Evolutionary conservation across 2,888 invertebrate genomes (phyloP).

Genomic region (Notocelia uddmanniana): DNA sequence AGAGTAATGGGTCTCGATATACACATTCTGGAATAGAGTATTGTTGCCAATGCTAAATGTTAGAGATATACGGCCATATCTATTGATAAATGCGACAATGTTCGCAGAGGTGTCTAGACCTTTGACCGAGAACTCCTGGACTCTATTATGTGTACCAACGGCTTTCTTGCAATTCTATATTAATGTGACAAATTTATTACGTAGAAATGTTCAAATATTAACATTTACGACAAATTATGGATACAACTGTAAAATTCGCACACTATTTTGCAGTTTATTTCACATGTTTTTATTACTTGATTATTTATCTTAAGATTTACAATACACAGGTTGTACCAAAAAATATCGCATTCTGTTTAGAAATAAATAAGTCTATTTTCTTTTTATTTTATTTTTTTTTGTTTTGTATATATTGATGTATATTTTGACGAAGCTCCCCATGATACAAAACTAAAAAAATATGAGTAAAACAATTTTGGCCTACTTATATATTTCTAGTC

Average conservation of each 20-base stretch:
- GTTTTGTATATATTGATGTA: too few relatives aligned
- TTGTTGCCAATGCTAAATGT: slow-evolving; percentile 51
- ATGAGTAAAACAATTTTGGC: too few relatives aligned
- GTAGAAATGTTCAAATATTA: slow-evolving; percentile 11
- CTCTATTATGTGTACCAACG: slow-evolving; percentile 59
- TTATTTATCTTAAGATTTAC: neutral
- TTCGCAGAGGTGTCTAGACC: slow-evolving; percentile 58
- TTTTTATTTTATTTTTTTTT: too few relatives aligned
- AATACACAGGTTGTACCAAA: too few relatives aligned
- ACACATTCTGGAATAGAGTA: slow-evolving; percentile 74
- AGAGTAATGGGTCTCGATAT: slow-evolving; percentile 79
- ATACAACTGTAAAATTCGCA: neutral
- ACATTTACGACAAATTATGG: neutral
- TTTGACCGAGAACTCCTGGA: slow-evolving; percentile 60
- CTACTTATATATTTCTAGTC: too few relatives aligned
- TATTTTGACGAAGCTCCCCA: too few relatives aligned
- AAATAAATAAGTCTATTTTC: too few relatives aligned
- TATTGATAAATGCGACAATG: slow-evolving; percentile 67
- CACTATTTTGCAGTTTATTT: neutral
- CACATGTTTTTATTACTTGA: neutral
- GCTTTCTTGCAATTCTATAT: slow-evolving; percentile 37
- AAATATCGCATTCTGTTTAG: too few relatives aligned
- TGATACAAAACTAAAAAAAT: too few relatives aligned
- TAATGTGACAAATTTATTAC: slow-evolving; percentile 42
- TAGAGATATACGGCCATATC: slow-evolving; percentile 46